Evolutionary conservation across 2,888 invertebrate species (phyloP), one percentile per base, ranked within the genome.

Genomic region (Metellina segmentata): DNA sequence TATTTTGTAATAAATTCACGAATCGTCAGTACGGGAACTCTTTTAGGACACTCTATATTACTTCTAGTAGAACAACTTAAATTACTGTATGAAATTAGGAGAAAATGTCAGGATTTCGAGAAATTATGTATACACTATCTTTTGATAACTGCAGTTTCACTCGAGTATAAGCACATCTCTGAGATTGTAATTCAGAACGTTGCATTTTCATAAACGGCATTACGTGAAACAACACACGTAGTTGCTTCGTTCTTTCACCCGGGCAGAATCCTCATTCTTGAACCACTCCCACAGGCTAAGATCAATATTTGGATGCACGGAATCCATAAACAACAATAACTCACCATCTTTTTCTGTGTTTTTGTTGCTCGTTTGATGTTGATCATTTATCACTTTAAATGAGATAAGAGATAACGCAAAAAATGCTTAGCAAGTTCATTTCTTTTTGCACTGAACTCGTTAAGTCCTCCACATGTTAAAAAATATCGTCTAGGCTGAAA

Each of bases 361-460:
- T 61, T 61, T 61, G 61, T 61, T 61, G 51, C 16, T 78, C 51
- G 7, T 49, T 78, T 78, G 51, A 78, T 78, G 78, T 52, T 78
- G 78, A 78, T 78, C 78, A 51, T 78, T 19, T 51, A 78, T 78
- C 78, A 78, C 78, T 51, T 19, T 51, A 78, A 78, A 78, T 78
- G 78, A 78, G 78, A 78, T 78, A 78, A 78, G 51, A 78, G 52
- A 51, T 5, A 34, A 77, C 51, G 19, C n/a, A 16, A 78, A 19
- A 77, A 77, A 77, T 20, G 34, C 34, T 34, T 16, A 48, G 34
- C 34, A 51, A 51, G 51, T 78, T 52, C 78, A 78, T 78, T 78
- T 78, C 13, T 74, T 19, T 78, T 78, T 78, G 78, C 51, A 19
- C 51, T 9, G 49, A 19, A 77, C 77, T 77, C 77, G 77, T 77